Percentiles rank a stretch among this genome's conserved stretches.
These are phyloP conservation scores for Tamias sibiricus DNA, from an alignment of 2,113 vertebrate genomes.

Conservation along the genomic window DNA sequence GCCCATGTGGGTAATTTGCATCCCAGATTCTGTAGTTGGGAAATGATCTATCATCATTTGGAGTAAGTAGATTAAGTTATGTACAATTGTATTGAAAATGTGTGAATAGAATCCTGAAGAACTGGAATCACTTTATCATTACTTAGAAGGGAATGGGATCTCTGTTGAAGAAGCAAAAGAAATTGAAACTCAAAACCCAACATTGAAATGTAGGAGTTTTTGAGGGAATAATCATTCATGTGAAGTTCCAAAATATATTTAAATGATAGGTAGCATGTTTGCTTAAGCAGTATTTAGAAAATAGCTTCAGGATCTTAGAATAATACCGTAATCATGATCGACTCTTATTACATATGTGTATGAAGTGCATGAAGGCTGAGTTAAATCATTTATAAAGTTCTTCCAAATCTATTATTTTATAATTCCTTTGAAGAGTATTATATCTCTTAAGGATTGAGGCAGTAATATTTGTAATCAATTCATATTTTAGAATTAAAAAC, in stretches of 20 bases:
- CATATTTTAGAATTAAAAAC: neutral
- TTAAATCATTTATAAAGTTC: neutral
- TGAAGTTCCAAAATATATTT: constrained; percentile 1
- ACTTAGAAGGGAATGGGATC: no score
- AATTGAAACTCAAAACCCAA: neutral
- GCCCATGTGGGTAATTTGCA: neutral
- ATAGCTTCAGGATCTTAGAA: neutral
- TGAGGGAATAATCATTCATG: neutral
- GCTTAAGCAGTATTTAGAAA: neutral
- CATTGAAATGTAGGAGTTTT: neutral
- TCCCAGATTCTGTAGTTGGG: neutral
- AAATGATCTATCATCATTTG: neutral
- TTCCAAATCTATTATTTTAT: neutral
- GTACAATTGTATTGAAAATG: neutral
- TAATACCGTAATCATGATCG: neutral
- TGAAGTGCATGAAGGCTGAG: neutral
- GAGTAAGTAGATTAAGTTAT: neutral
- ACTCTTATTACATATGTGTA: neutral
- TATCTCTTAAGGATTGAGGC: neutral
- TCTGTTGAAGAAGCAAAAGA: neutral
- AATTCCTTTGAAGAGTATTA: neutral
- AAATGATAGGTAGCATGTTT: neutral
- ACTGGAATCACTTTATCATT: neutral
- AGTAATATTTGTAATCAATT: neutral
- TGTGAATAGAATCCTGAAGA: neutral